Conservation (phyloP, 2,888 invertebrate genomes). For the Drosophila gaucha region DNA sequence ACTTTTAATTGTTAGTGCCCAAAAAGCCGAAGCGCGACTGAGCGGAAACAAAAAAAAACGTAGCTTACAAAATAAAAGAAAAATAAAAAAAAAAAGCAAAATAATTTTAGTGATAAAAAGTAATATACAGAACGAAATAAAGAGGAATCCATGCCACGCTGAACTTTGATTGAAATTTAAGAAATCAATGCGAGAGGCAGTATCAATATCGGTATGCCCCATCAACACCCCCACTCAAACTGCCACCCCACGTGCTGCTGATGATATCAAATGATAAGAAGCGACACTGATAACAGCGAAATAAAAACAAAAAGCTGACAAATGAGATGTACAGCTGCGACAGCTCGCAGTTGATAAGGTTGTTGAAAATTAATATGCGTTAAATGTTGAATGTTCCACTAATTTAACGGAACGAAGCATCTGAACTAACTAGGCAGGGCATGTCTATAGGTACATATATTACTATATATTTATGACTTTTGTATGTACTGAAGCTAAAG, state of each 20-base stretch:
- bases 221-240: neutral
- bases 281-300: conserved; percentile 52
- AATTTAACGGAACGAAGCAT: conserved; percentile 17
- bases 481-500: neutral
- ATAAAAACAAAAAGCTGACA: conserved; percentile 9
- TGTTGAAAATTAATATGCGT: conserved; percentile 64
- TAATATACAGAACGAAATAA: conserved; percentile 1
- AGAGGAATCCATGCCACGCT: conserved; percentile 8
- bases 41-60: conserved; percentile 11
- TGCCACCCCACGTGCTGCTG: neutral
- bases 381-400: conserved; percentile 42
- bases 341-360: conserved; percentile 31
- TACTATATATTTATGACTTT: neutral
- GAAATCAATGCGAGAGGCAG: conserved; percentile 64
- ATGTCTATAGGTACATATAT: neutral
- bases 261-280: conserved; percentile 63
- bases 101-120: conserved; percentile 9
- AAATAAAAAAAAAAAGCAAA: neutral
- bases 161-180: conserved; percentile 62
- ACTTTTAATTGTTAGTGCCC: conserved; percentile 73
- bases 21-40: conserved; percentile 59
- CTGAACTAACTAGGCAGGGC: neutral
- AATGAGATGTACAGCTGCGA: conserved; percentile 17
- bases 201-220: conserved; percentile 30
- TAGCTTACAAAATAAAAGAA: conserved; percentile 10